Percentiles rank a stretch among this genome's conserved stretches.
Evolutionary conservation across 2,888 invertebrate genomes (phyloP).

Genomic region (Lumbricus terrestris): DNA sequence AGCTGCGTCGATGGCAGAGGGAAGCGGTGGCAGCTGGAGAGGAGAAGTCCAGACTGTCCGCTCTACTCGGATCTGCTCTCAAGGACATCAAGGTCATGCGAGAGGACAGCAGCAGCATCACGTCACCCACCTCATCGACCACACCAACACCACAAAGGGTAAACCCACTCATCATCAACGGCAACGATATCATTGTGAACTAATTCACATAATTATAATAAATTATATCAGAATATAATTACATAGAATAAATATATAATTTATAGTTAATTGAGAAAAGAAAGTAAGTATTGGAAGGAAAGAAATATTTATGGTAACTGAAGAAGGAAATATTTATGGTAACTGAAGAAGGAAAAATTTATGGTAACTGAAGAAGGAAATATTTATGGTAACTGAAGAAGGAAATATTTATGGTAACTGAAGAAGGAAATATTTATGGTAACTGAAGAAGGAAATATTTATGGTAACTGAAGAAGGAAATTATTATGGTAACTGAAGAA

Average conservation of each 20-base stretch:
- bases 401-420: not conserved
- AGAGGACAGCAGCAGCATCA: not conserved
- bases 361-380: not conserved
- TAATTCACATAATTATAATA: too few relatives aligned
- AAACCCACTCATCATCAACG: not conserved
- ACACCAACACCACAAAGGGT: not conserved
- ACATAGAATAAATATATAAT: not conserved
- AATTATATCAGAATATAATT: not conserved
- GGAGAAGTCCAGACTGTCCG: not conserved
- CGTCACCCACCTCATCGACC: not conserved
- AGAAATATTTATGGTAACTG: not conserved
- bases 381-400: not conserved
- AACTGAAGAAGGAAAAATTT: not conserved
- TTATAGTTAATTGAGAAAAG: not conserved
- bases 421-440: not conserved
- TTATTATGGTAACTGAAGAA: too few relatives aligned
- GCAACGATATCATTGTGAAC: not conserved
- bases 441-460: too few relatives aligned
- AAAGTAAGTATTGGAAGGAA: not conserved
- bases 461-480: too few relatives aligned
- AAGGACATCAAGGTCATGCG: constrained; percentile 11
- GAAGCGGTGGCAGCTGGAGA: constrained; percentile 20
- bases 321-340: not conserved
- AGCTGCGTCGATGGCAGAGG: constrained; percentile 27
- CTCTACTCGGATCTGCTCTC: constrained; percentile 10